A percentile compares a stretch with the other conserved stretches of the same genome.
Evolutionary conservation across 2,888 invertebrate genomes (phyloP).

Genomic region (Caenorhabditis drosophilae): DNA sequence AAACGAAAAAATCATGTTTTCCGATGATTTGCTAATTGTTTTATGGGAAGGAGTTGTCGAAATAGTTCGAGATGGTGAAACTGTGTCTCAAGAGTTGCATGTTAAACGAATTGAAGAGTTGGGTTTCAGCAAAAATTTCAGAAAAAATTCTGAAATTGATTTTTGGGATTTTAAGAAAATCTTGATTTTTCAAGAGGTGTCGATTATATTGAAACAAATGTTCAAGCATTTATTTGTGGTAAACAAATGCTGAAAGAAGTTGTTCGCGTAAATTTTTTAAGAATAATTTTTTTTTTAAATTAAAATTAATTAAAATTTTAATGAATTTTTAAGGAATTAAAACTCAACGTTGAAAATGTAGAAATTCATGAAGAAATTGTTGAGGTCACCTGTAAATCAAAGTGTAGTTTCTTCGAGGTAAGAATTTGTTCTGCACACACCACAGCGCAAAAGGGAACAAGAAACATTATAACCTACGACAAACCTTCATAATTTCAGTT

Average conservation of each 20-base stretch:
- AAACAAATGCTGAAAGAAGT: not conserved
- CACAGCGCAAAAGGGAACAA: too few relatives aligned
- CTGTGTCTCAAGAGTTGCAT: not conserved
- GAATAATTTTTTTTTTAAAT: not conserved
- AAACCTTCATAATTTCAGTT: too few relatives aligned
- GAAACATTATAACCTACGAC: too few relatives aligned
- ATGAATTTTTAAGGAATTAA: not conserved
- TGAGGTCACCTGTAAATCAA: not conserved
- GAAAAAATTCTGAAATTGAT: not conserved
- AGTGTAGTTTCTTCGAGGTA: not conserved
- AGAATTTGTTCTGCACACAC: too few relatives aligned
- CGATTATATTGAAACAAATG: not conserved
- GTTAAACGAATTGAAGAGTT: not conserved
- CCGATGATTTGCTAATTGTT: not conserved
- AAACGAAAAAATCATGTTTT: not conserved
- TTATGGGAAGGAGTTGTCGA: not conserved
- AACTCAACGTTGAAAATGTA: not conserved
- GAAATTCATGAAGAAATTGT: not conserved
- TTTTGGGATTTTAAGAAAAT: too few relatives aligned
- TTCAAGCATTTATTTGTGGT: not conserved
- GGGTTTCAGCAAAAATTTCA: not conserved
- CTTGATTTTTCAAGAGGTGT: not conserved
- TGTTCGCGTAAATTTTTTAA: not conserved
- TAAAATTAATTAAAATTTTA: too few relatives aligned
- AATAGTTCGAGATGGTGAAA: not conserved